Conservation (phyloP, 92 coral and sea anemone species). For the Siderastrea siderea region DNA sequence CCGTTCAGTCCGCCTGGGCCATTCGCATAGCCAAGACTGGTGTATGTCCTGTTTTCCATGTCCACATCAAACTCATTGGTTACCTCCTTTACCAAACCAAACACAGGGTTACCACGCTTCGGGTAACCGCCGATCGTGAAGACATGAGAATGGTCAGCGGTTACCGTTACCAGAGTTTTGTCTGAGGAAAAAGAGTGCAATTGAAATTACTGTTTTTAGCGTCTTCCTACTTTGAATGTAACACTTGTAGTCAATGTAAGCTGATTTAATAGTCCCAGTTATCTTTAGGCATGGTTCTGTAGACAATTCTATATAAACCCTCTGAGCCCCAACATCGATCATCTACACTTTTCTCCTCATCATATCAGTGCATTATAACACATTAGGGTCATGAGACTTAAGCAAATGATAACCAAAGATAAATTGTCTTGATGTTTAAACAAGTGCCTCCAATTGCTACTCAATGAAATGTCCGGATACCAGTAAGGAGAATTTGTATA, state of each 20-base stretch:
- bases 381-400: no score
- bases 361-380: no score
- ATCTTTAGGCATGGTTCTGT: no score
- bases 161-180: slow-evolving; percentile 84
- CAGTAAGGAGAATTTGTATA: no score
- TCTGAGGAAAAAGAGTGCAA: slow-evolving; percentile 45
- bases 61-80: slow-evolving; percentile 20
- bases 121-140: slow-evolving; percentile 92
- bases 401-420: no score
- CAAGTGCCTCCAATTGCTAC: no score
- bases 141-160: slow-evolving; percentile 98
- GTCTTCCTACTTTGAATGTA: not conserved
- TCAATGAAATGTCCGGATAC: no score
- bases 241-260: not conserved
- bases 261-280: no score
- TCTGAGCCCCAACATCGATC: no score
- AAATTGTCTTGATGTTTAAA: no score
- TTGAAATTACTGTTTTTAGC: not conserved
- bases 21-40: slow-evolving; percentile 86
- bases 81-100: slow-evolving; percentile 63
- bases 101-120: slow-evolving; percentile 86
- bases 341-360: no score
- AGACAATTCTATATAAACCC: no score
- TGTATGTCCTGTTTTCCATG: slow-evolving; percentile 19
- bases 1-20: slow-evolving; percentile 90